Evolutionary conservation across 2,113 vertebrate species (phyloP), one percentile per base, ranked within the genome.

Genomic region (Odocoileus virginianus): DNA sequence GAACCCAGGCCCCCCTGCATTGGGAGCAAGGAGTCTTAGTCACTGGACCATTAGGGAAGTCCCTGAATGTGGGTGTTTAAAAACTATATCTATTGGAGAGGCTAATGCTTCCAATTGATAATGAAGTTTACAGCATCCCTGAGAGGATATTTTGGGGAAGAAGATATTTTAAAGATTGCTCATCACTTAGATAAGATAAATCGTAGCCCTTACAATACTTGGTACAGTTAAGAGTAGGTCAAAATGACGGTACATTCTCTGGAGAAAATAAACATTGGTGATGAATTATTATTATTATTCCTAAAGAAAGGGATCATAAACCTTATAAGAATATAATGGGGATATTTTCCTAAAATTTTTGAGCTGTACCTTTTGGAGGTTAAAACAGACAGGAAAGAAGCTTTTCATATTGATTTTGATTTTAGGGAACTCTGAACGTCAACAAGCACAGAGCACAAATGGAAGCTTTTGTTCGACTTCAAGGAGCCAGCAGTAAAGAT

Each of bases 371-470:
- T 96, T 89, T 85, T 64, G 28, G 61, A 81, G 55, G 33, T 83
- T 83, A 93, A 82, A 91, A 5, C 27, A 15, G 28, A 45, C 45
- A 67, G 40, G 58, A 57, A 82, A 74, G 30, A 55, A 43, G n/a
- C 28, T 94, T 88, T 92, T 78, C 93, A 16, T 45, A 2, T 45
- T 45, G 40, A 3, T 98, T 98, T 50, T 86, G 12, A 81, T 98
- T 98, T 81, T 96, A 99, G 99, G 99, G 99, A 1, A 98, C 98
- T 0, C 98, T 99, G 97, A 99, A 98, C 25, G 99, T 99, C 92
- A 99, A 99, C 94, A 99, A 99, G 92, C 99, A 99, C 82, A 99
- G 99, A 87, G 99, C 99, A 6, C 99, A 99, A 50, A 94, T 99
- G 28, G 99, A 99, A 95, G 99, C 99, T 74, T 99, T 99, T 64